Conservation (phyloP, 2,888 invertebrate genomes). For the Lydus trimaculatus region DNA sequence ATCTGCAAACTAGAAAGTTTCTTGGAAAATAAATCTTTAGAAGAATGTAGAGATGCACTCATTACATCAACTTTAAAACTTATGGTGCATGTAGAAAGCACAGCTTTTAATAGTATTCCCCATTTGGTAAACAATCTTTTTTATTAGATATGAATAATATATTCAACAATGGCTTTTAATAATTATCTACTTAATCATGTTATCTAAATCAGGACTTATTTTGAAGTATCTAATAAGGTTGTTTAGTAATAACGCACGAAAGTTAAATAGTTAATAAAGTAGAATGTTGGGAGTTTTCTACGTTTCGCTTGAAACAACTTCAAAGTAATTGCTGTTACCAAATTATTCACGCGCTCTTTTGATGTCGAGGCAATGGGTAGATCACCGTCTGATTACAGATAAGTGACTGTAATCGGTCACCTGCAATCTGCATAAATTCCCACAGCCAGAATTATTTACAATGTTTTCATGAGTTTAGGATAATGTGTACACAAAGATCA, state of each 20-base stretch:
- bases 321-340: conserved; percentile 51
- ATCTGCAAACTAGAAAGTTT: neutral
- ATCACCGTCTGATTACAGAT: conserved; percentile 49
- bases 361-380: conserved; percentile 47
- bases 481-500: conserved; percentile 10
- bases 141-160: neutral
- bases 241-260: conserved; percentile 33
- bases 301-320: conserved; percentile 42
- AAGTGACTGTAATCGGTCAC: conserved; percentile 52
- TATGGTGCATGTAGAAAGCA: neutral
- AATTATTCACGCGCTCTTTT: conserved; percentile 56
- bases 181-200: neutral
- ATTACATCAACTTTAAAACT: neutral
- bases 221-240: neutral
- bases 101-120: neutral
- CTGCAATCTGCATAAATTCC: conserved; percentile 53
- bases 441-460: conserved; percentile 36
- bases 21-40: neutral
- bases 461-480: conserved; percentile 27
- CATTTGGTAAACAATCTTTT: neutral
- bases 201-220: neutral
- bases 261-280: conserved; percentile 50
- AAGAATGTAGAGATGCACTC: conserved; percentile 6
- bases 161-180: neutral
- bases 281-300: conserved; percentile 33